Base-by-base conservation (phyloP, 2,888 invertebrate species). In the Coleophora flavipennella region DNA sequence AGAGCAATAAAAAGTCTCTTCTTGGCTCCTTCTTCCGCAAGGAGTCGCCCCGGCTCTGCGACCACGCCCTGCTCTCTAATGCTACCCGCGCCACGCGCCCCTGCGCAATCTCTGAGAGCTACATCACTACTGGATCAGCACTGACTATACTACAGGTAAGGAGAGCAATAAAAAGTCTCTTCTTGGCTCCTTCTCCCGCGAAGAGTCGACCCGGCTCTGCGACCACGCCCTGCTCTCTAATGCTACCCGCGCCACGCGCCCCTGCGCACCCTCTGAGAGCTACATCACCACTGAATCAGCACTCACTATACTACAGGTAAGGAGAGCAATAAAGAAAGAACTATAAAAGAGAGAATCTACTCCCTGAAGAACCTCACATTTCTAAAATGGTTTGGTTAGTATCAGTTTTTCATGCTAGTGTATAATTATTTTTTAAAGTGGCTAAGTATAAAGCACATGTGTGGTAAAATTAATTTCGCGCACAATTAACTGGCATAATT, bases 11-110 rank as follows among this genome's bases (percentile, higher is more conserved):
- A 44, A 87, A 87, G 38, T 87, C 87, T 0, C 74, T 92, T 13
- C 87, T 93, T 41, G 92, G 91, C 0, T 90, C 92, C 46, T 92
- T 92, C 57, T 92, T 92, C 61, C 91, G 91, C 44, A 91, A 92
- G 54, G 92, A 92, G 52, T 89, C 90, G 0, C 92, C 92, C 0
- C 84, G 89, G 31, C 75, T 92, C 8, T 92, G 92, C 61, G 92
- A 92, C 60, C 92, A 92, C 59, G 89, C 91, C 2, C 74, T 92
- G 1, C 71, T 92, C 8, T 89, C 90, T 10, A 92, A 92, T 66
- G 89, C 90, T n/a, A 90, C 91, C 7, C 79, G 92, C 39, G 88
- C 90, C 35, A 91, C 92, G 0, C 67, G 92, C 31, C 92, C 92
- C 0, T 92, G 92, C 57, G 88, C 88, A 0, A 84, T 85, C 1